Percentiles rank a stretch among this genome's conserved stretches.
phyloP scores from a whole-genome alignment of 2,113 vertebrate genomes.

The Chloropsis cyanopogon region DNA sequence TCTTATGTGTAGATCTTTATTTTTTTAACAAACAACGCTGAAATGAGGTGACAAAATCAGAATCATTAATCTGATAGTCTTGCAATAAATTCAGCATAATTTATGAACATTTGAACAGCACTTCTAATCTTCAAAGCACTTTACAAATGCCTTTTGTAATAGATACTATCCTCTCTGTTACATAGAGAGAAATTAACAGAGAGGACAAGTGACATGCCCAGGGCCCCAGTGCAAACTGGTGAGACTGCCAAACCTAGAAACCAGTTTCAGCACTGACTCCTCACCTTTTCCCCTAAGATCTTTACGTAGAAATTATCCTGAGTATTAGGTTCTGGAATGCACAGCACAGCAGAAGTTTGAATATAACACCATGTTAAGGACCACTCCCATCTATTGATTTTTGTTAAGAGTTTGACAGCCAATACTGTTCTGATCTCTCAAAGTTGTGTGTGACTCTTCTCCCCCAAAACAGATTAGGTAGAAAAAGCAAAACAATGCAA shows the following conservation, averaged over 20 bases:
- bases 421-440: background rate
- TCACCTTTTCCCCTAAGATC: background rate
- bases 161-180: background rate
- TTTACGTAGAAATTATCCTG: background rate
- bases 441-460: background rate
- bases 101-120: background rate
- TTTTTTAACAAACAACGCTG: constrained; percentile 1
- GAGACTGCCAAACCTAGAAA: background rate
- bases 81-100: background rate
- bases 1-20: background rate
- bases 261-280: background rate
- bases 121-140: constrained; percentile 1
- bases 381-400: background rate
- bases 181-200: background rate
- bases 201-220: background rate
- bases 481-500: background rate
- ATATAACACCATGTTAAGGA: background rate
- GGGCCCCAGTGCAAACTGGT: background rate
- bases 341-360: background rate
- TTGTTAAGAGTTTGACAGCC: background rate
- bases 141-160: background rate
- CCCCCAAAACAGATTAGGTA: background rate
- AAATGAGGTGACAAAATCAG: background rate
- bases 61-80: background rate
- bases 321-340: background rate